Conservation (phyloP, 1,140 invertebrate species). For the Anthonomus grandis region DNA sequence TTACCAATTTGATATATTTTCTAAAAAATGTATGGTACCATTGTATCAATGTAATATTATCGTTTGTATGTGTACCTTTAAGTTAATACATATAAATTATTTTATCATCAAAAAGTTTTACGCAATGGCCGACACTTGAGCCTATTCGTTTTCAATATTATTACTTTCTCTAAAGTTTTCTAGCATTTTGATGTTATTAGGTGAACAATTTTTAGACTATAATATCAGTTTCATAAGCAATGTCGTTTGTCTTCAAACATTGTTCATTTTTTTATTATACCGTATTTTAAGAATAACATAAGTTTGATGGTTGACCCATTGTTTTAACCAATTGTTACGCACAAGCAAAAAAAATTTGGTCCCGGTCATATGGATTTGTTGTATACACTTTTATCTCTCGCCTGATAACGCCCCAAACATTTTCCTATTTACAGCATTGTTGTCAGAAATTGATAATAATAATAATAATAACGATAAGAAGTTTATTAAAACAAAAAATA, state of each 20-base stretch:
- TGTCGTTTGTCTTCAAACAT: neutral
- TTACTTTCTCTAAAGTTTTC: neutral
- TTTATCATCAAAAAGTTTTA: neutral
- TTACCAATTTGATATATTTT: neutral
- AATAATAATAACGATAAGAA: too few relatives aligned
- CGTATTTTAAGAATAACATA: neutral
- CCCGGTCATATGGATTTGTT: neutral
- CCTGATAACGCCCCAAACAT: neutral
- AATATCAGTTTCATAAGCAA: neutral
- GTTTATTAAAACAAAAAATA: too few relatives aligned
- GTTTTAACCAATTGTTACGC: neutral
- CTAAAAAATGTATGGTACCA: neutral
- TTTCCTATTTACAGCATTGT: neutral
- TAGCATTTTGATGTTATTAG: neutral
- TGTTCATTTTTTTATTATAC: neutral
- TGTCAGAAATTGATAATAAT: neutral
- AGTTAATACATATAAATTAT: neutral
- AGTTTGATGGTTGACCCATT: neutral
- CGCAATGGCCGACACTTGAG: neutral
- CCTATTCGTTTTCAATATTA: neutral
- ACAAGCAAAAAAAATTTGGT: neutral
- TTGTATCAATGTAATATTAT: neutral
- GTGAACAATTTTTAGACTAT: neutral
- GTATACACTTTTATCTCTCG: neutral
- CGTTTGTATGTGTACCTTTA: neutral